These are phyloP conservation scores for Engystomops pustulosus DNA, from an alignment of 2,113 vertebrate genomes.

Conservation along the genomic window DNA sequence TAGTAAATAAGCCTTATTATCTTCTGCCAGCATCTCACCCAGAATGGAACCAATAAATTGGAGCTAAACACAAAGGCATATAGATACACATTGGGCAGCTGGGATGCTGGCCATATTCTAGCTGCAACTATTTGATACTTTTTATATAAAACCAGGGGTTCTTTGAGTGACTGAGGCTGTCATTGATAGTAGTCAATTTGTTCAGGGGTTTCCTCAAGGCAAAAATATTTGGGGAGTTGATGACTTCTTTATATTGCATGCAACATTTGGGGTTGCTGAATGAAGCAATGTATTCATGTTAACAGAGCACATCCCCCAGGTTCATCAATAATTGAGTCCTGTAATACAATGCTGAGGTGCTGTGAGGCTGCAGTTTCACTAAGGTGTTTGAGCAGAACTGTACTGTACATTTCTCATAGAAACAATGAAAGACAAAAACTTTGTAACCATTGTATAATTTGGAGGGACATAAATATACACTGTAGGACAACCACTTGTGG, in stretches of 20 bases:
- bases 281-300: neutral
- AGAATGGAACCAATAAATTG: too few species aligned
- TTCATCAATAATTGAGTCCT: conserved; percentile 16
- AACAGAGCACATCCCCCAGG: neutral
- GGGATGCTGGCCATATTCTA: too few species aligned
- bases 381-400: neutral
- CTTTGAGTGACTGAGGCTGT: too few species aligned
- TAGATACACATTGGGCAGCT: too few species aligned
- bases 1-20: too few species aligned
- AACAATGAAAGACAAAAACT: neutral
- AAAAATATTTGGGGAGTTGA: neutral
- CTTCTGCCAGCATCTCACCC: too few species aligned
- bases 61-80: too few species aligned
- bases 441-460: too few species aligned
- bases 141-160: neutral
- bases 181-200: too few species aligned
- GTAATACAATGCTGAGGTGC: neutral
- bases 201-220: neutral
- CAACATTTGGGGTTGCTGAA: neutral
- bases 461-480: neutral
- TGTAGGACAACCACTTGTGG: neutral
- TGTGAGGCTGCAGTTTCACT: too few species aligned
- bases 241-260: neutral
- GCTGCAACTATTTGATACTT: too few species aligned
- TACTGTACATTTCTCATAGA: too few species aligned